Conservation (phyloP, 2,113 vertebrate genomes). For the Numenius arquata region DNA sequence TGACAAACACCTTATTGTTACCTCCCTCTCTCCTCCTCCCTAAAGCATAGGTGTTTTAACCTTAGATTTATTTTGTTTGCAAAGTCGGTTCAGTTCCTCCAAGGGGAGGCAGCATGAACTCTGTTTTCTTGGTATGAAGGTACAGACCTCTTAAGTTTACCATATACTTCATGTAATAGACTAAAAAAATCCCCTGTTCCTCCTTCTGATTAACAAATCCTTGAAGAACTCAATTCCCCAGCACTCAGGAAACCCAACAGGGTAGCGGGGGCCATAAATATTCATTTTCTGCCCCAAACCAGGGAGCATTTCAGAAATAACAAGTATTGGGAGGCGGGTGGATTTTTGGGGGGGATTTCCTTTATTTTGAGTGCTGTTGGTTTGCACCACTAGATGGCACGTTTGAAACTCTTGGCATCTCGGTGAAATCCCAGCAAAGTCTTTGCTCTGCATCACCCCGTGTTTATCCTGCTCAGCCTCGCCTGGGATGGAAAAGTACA, state of each 20-base stretch:
- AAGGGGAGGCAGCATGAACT: not conserved
- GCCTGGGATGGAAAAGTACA: conserved; percentile 42
- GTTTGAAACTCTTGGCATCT: not conserved
- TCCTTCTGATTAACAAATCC: not conserved
- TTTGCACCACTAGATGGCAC: conserved; percentile 43
- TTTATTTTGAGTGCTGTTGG: not conserved
- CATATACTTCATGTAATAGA: not conserved
- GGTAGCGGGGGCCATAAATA: not conserved
- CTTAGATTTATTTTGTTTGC: not conserved
- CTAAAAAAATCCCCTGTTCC: not conserved
- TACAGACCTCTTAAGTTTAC: not conserved
- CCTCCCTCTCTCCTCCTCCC: not conserved
- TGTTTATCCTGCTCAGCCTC: not conserved
- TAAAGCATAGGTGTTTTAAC: not conserved
- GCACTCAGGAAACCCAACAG: not conserved
- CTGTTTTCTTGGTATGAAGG: not conserved
- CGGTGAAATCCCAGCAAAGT: not conserved
- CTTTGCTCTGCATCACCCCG: not conserved
- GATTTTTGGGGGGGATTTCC: not conserved
- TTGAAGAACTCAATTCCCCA: not conserved
- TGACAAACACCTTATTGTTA: not conserved
- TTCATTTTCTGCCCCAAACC: not conserved
- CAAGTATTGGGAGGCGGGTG: not conserved
- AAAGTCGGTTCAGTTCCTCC: not conserved
- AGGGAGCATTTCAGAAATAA: not conserved